Evolutionary conservation across 2,888 invertebrate genomes (phyloP), one percentile per base, ranked within the genome.

Genomic region (Epinotia brunnichana): DNA sequence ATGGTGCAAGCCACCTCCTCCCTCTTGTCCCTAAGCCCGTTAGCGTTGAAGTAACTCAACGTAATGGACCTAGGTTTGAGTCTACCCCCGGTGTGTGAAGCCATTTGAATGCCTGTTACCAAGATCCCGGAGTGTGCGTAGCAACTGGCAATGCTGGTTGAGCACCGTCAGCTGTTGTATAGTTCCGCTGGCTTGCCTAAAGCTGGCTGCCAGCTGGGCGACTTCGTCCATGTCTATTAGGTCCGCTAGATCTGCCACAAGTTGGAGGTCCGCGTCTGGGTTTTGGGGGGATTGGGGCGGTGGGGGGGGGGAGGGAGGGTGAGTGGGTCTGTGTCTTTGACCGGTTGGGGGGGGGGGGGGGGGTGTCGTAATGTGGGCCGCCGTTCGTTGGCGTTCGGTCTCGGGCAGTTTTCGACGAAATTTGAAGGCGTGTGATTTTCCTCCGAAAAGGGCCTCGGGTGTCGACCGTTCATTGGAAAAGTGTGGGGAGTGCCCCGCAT

Each of bases 11-110:
- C 44, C 3, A 44, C 15, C 44, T 44, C 44, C 0, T 44, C 44
- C 15, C 44, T 44, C 11, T 44, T 44, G 3, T 44, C 2, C 11
- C 13, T 44, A 15, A 44, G 2, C 3, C 44, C 44, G 15, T 44
- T 44, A 9, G 15, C 15, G 15, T 44, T 44, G 15, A 44, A 13
- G 1, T 11, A 1, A 15, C 44, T 13, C 11, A 44, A 13, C 3
- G 44, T 13, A 3, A 44, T 3, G 11, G 44, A 44, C 15, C 15
- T 44, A 44, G 44, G 44, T 44, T 44, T 44, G 3, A 44, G 10
- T 9, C 13, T 44, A 3, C 44, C 15, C 11, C 10, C 0, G 0
- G 9, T 0, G 0, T 5, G 9, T 3, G 10, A 1, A 15, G 15
- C 44, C 44, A 44, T 44, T 44, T 44, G 4, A 1, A 44, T 13